Base-by-base conservation (phyloP, 2,888 invertebrate genomes). In the Hetaerina titia region DNA sequence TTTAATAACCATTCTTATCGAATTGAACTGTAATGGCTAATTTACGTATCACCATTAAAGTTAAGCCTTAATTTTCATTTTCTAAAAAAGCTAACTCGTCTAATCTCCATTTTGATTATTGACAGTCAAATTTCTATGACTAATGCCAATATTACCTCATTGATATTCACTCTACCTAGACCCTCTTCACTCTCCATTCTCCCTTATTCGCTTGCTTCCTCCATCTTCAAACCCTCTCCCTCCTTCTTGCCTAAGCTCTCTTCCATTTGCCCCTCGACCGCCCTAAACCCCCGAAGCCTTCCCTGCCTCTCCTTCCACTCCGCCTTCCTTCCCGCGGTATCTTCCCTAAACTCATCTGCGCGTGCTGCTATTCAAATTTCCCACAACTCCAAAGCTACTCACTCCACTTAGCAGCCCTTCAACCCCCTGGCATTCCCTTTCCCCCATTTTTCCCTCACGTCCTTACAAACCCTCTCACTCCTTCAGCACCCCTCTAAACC, bases 321-420 rank as follows among this genome's bases (percentile, higher is more conserved):
- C 64, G 64, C 45, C 45, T 17, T 56, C 92, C 92, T 31, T 56
- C 56, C 92, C 92, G 56, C 69, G 69, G 74, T 92, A 45, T 69
- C 92, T 56, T 63, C 63, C 92, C 92, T 69, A 64, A 92, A 92
- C 92, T 92, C 92, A 92, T 92, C 69, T 69, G 92, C 92, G 92
- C 69, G 92, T 92, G 92, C 92, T 69, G 92, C 69, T 92, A 92
- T 92, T 92, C 64, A 92, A 92, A 92, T 92, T 92, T 92, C 69
- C 92, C 92, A 92, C 92, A 64, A 45, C 90, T 90, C 25, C 64
- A 57, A 92, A 92, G 69, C 92, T 92, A 69, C 92, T 90, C 64
- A 25, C 45, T 89, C 89, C 57, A n/a, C 89, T 89, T 89, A 56
- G 56, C 89, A 56, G 81, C 89, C 89, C 57, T 57, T 58, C 89